Conservation (phyloP, 2,888 invertebrate species). For the Eristalis tenax region DNA sequence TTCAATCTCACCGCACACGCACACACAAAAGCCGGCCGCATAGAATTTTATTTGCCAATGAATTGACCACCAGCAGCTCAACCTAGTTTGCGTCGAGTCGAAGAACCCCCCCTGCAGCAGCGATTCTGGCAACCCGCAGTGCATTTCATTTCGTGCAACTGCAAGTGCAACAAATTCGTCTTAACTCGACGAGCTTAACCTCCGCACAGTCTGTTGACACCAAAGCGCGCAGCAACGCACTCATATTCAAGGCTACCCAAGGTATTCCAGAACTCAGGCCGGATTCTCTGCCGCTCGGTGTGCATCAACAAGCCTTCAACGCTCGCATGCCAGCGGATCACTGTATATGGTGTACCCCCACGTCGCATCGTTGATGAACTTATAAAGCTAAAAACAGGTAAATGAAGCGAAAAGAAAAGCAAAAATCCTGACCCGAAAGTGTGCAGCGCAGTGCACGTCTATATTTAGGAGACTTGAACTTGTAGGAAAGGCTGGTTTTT, state of each 20-base stretch:
- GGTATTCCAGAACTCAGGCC: constrained; percentile 65
- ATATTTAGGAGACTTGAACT: constrained; percentile 63
- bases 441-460: neutral
- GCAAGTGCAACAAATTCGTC: constrained; percentile 23
- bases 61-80: constrained; percentile 21
- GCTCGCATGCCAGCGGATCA: neutral
- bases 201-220: constrained; percentile 63
- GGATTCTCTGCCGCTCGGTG: neutral
- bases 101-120: constrained; percentile 8
- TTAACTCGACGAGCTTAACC: constrained; percentile 26
- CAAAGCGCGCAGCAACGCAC: constrained; percentile 10
- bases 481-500: constrained; percentile 9
- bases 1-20: constrained; percentile 27
- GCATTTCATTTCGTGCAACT: constrained; percentile 1
- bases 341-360: constrained; percentile 49
- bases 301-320: constrained; percentile 11
- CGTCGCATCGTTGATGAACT: constrained; percentile 40
- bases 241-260: constrained; percentile 66
- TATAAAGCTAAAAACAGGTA: constrained; percentile 34
- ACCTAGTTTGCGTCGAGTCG: constrained; percentile 32
- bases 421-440: constrained; percentile 8
- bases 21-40: neutral
- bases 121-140: constrained; percentile 21
- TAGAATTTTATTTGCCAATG: constrained; percentile 32
- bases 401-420: constrained; percentile 15